Conservation (phyloP, 2,797 vertebrate species). For the Galagoides demidoff region DNA sequence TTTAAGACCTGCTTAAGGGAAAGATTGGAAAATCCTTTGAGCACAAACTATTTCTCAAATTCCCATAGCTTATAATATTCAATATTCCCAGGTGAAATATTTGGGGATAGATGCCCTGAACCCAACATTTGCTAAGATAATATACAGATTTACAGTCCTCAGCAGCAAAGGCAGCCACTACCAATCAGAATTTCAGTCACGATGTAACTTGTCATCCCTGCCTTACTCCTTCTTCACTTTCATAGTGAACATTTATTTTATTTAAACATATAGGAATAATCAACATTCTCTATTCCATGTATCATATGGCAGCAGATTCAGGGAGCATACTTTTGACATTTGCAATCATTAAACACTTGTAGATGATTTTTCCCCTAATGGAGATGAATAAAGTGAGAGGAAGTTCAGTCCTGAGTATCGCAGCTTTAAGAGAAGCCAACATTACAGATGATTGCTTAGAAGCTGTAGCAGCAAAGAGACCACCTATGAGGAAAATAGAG, state of each 20-base stretch:
- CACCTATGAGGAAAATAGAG: conserved; percentile 70
- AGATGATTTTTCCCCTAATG: not conserved
- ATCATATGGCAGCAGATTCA: not conserved
- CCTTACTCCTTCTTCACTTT: not conserved
- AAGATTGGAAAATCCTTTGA: not conserved
- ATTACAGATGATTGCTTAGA: conserved; percentile 44
- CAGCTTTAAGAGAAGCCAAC: conserved; percentile 35
- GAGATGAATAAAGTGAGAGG: not conserved
- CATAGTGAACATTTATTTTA: conserved; percentile 27
- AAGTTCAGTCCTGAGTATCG: not conserved
- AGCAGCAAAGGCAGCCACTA: not conserved
- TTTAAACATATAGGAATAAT: conserved; percentile 43
- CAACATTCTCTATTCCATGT: not conserved
- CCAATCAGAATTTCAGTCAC: not conserved
- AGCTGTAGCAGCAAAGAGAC: conserved; percentile 43
- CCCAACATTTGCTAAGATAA: not conserved
- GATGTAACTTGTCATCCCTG: not conserved
- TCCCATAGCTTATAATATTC: not conserved
- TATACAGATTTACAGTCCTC: not conserved
- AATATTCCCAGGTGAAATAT: no score
- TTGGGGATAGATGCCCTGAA: not conserved
- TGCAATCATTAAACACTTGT: conserved; percentile 37
- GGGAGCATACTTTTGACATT: conserved; percentile 26
- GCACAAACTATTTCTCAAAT: not conserved
- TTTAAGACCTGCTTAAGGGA: not conserved